Evolutionary conservation across 2,113 vertebrate species (phyloP).

Genomic region (Hymenochirus boettgeri): DNA sequence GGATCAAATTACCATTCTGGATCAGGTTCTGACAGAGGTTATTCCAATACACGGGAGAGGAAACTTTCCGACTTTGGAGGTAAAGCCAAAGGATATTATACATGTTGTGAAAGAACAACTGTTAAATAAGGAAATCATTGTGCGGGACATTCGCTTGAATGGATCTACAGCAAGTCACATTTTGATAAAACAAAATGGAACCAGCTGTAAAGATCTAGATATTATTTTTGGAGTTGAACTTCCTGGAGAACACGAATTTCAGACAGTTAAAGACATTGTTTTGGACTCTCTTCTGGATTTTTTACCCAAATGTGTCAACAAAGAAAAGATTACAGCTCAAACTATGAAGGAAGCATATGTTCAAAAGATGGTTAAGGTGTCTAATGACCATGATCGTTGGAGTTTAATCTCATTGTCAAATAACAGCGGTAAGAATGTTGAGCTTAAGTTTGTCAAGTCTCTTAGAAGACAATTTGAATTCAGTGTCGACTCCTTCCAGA

Average conservation of each 20-base stretch:
- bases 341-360: conserved; percentile 96
- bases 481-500: conserved; percentile 96
- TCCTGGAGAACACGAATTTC: conserved; percentile 83
- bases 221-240: conserved; percentile 90
- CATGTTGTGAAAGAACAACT: conserved; percentile 79
- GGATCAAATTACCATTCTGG: conserved; percentile 79
- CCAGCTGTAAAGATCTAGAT: conserved; percentile 91
- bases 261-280: conserved; percentile 87
- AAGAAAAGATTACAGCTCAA: conserved; percentile 82
- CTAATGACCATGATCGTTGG: conserved; percentile 84
- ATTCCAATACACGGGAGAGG: conserved; percentile 92
- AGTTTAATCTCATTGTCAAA: conserved; percentile 95
- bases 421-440: conserved; percentile 93
- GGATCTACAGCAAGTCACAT: conserved; percentile 94
- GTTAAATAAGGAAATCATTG: conserved; percentile 72
- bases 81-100: conserved; percentile 90
- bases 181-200: conserved; percentile 81
- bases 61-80: conserved; percentile 91
- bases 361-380: conserved; percentile 97
- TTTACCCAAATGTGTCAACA: conserved; percentile 86
- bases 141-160: conserved; percentile 85
- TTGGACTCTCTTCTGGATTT: conserved; percentile 83
- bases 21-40: conserved; percentile 82
- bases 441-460: conserved; percentile 86
- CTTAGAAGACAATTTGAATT: conserved; percentile 94